Evolutionary conservation across 2,888 invertebrate genomes (phyloP).

Genomic region (Omphaloscelis lunosa): DNA sequence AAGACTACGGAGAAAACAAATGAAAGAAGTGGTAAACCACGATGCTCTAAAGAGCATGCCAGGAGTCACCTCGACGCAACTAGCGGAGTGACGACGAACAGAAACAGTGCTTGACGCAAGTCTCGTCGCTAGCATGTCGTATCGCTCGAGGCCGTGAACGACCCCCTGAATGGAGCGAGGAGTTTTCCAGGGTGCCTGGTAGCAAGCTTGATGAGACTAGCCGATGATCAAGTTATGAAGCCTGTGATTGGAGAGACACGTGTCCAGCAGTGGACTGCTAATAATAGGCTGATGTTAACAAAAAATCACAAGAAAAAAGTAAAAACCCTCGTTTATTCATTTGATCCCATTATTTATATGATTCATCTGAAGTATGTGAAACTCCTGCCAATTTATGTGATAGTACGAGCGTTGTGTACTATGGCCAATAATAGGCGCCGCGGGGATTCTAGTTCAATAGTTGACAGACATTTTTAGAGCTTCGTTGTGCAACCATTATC

Average conservation of each 20-base stretch:
- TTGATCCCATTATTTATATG: slow-evolving; percentile 27
- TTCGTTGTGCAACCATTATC: slow-evolving; percentile 46
- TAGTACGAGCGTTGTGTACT: slow-evolving; percentile 51
- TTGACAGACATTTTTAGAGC: slow-evolving; percentile 55
- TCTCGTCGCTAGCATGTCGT: neutral
- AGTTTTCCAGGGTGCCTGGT: no score
- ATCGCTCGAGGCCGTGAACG: neutral
- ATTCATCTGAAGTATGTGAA: slow-evolving; percentile 53
- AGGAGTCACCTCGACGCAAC: no score
- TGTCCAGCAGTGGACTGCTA: neutral
- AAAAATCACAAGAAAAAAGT: neutral
- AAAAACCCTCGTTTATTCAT: neutral
- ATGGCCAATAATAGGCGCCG: slow-evolving; percentile 67
- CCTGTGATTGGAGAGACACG: neutral
- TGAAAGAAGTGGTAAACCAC: neutral
- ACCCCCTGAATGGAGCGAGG: neutral
- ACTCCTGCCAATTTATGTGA: slow-evolving; percentile 60
- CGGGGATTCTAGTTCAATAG: slow-evolving; percentile 58
- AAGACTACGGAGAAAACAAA: neutral
- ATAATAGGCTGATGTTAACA: neutral
- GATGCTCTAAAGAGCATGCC: neutral
- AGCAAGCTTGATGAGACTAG: neutral
- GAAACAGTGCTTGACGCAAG: neutral
- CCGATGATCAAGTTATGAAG: no score
- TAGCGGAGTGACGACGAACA: no score